Evolutionary conservation across 2,113 vertebrate genomes (phyloP).

Genomic region (Cynocephalus volans): DNA sequence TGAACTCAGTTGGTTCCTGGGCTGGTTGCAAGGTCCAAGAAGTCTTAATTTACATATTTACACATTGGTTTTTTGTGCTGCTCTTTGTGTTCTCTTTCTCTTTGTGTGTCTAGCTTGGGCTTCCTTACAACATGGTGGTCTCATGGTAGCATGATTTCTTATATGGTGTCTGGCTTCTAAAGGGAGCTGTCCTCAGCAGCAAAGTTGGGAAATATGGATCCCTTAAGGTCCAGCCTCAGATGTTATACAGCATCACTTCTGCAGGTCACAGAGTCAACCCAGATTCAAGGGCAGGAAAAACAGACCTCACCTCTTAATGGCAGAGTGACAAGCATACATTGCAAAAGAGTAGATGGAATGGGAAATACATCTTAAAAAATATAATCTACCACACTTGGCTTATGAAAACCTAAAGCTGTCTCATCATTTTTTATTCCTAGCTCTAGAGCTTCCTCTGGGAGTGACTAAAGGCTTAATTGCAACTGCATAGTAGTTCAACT

Average conservation of each 20-base stretch:
- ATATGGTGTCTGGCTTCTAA: not conserved
- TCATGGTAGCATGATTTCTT: not conserved
- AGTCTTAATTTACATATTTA: not conserved
- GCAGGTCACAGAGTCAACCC: not conserved
- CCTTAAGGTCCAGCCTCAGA: not conserved
- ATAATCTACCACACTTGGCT: not conserved
- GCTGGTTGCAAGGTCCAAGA: not conserved
- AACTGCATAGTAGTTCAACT: not conserved
- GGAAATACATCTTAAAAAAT: not conserved
- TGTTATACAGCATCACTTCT: not conserved
- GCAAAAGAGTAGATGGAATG: not conserved
- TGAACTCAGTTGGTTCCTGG: not conserved
- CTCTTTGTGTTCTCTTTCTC: not conserved
- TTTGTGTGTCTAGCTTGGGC: not conserved
- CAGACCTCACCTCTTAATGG: not conserved
- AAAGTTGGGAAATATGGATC: not conserved
- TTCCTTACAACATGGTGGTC: not conserved
- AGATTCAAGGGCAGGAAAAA: not conserved
- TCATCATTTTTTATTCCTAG: not conserved
- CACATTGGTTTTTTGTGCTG: not conserved
- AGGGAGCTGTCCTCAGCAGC: not conserved
- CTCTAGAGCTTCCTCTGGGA: not conserved
- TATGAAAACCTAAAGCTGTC: not conserved
- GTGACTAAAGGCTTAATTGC: not conserved
- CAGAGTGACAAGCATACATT: not conserved